Percentiles rank a stretch among this genome's conserved stretches.
Conservation (phyloP, 1,140 invertebrate species). For the Halyomorpha halys region DNA sequence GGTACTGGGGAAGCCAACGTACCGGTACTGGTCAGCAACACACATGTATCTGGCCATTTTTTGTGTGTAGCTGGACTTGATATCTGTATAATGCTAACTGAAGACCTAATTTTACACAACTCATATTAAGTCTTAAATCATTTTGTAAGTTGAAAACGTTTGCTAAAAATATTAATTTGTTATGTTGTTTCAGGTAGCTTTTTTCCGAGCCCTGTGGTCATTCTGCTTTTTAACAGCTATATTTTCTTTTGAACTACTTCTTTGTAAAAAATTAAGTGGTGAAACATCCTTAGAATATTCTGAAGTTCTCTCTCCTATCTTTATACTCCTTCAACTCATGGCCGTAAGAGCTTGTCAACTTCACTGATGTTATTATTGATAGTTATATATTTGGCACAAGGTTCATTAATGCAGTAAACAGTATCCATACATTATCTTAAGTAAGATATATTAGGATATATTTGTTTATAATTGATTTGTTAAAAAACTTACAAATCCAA, state of each 20-base stretch:
- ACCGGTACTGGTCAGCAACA: too few relatives aligned
- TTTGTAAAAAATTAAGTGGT: slow-evolving; percentile 78
- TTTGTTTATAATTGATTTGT: too few relatives aligned
- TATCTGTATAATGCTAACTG: not conserved
- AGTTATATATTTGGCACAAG: too few relatives aligned
- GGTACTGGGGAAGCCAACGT: too few relatives aligned
- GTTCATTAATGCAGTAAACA: too few relatives aligned
- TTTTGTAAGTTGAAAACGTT: not conserved
- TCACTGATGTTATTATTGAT: slow-evolving; percentile 37
- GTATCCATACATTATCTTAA: too few relatives aligned
- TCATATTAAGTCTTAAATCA: not conserved
- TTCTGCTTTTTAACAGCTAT: slow-evolving; percentile 68
- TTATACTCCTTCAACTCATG: slow-evolving; percentile 78
- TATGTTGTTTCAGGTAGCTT: slow-evolving; percentile 46
- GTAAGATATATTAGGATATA: too few relatives aligned
- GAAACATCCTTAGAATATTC: slow-evolving; percentile 73
- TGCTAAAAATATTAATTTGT: not conserved
- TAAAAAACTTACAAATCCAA: too few relatives aligned
- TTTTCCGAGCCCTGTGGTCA: slow-evolving; percentile 75
- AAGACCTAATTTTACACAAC: not conserved
- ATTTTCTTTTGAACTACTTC: slow-evolving; percentile 84
- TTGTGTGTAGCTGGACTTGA: too few relatives aligned
- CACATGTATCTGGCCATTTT: too few relatives aligned
- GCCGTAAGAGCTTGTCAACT: slow-evolving; percentile 87
- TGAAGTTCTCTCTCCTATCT: slow-evolving; percentile 84